Percentiles rank a stretch among this genome's conserved stretches.
These are phyloP conservation scores for Liparis tanakae DNA, from an alignment of 2,797 vertebrate species.

Conservation along the genomic window DNA sequence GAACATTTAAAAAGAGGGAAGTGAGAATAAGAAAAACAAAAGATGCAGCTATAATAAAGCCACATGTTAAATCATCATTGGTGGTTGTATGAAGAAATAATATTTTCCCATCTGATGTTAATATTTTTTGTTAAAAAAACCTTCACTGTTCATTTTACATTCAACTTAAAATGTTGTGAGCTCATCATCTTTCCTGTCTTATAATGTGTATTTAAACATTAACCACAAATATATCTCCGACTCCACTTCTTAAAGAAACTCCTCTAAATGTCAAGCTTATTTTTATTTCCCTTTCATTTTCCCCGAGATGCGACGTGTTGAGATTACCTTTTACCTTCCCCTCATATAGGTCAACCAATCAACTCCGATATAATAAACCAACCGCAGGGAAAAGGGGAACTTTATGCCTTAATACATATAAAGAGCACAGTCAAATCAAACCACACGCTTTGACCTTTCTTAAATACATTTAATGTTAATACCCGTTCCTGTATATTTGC, in stretches of 20 bases:
- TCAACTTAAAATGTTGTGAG: not conserved
- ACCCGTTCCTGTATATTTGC: not conserved
- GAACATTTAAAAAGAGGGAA: too few species aligned
- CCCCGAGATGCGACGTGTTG: accelerated
- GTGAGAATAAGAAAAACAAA: too few species aligned
- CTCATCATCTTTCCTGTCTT: not conserved
- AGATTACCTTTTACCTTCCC: not conserved
- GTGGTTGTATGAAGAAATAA: not conserved
- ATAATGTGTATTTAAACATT: not conserved
- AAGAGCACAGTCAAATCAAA: not conserved
- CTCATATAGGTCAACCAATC: not conserved
- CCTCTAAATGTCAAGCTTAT: not conserved
- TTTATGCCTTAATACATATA: too few species aligned
- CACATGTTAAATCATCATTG: not conserved
- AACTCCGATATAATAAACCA: not conserved
- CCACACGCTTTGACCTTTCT: not conserved
- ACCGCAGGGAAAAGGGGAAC: not conserved
- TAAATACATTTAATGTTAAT: not conserved
- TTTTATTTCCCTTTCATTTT: not conserved
- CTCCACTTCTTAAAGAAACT: not conserved
- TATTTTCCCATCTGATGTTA: not conserved
- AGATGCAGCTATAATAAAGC: not conserved
- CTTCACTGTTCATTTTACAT: not conserved
- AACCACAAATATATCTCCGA: not conserved
- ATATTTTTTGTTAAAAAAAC: not conserved